These are phyloP conservation scores for Agriotes lineatus DNA, from an alignment of 2,888 invertebrate genomes.

Conservation along the genomic window DNA sequence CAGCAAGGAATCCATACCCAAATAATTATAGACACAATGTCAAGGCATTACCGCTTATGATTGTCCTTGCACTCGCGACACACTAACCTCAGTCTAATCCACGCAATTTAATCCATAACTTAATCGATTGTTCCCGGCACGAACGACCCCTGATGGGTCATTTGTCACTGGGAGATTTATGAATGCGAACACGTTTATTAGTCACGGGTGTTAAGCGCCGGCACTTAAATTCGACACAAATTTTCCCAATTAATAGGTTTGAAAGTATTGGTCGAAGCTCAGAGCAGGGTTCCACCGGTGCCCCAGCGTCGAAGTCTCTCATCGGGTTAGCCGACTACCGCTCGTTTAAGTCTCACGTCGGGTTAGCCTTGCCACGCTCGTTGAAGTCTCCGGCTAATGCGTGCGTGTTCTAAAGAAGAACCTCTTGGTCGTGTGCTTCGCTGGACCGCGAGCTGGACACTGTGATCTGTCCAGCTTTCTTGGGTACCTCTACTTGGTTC, in stretches of 20 bases:
- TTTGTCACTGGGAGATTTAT: conserved; percentile 32
- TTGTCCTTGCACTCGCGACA: conserved; percentile 26
- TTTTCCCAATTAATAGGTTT: conserved; percentile 19
- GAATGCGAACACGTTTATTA: conserved; percentile 26
- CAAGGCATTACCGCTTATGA: conserved; percentile 21
- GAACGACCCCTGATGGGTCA: conserved; percentile 25
- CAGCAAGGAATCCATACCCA: conserved; percentile 56
- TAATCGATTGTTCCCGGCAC: conserved; percentile 23
- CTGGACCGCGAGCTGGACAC: conserved; percentile 60
- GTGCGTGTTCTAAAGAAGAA: conserved; percentile 31
- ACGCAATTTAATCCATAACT: conserved; percentile 19
- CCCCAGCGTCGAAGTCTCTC: conserved; percentile 37
- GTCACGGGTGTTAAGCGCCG: conserved; percentile 36
- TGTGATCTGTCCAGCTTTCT: conserved; percentile 53
- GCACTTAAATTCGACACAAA: conserved; percentile 45
- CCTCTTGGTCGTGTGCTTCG: conserved; percentile 50
- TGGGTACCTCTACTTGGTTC: conserved; percentile 51
- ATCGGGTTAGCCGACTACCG: conserved; percentile 4
- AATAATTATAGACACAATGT: too few relatives aligned
- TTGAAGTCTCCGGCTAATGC: conserved; percentile 37
- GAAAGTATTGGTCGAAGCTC: conserved; percentile 11
- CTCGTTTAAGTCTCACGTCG: conserved; percentile 5
- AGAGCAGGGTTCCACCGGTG: conserved; percentile 14
- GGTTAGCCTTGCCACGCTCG: conserved; percentile 1
- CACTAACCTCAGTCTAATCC: conserved; percentile 3